These are phyloP conservation scores for Lanistes nyassanus DNA, from an alignment of 1,140 invertebrate genomes.

Conservation along the genomic window DNA sequence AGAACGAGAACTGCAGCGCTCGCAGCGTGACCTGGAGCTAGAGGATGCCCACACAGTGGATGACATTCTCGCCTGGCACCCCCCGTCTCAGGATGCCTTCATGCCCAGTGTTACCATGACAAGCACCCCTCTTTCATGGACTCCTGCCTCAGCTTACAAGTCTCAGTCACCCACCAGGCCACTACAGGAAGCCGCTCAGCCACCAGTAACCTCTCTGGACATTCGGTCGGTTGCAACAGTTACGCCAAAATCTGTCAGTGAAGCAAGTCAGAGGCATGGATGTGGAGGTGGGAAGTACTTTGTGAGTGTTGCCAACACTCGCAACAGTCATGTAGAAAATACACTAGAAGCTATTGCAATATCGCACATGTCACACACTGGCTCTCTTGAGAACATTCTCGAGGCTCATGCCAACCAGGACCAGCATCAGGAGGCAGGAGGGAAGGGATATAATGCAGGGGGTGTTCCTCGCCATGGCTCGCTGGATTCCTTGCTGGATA, in stretches of 20 bases:
- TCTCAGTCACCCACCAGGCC: too few species aligned
- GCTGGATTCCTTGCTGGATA: slow-evolving; percentile 75
- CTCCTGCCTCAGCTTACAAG: slow-evolving; percentile 17
- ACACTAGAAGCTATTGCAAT: slow-evolving; percentile 22
- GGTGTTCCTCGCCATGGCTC: slow-evolving; percentile 67
- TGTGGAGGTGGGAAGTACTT: slow-evolving; percentile 52
- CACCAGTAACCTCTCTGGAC: too few species aligned
- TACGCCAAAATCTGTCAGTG: too few species aligned
- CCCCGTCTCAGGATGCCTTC: too few species aligned
- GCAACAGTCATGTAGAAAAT: slow-evolving; percentile 25
- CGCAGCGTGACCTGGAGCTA: slow-evolving; percentile 75
- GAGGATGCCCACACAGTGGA: slow-evolving; percentile 69
- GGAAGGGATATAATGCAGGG: slow-evolving; percentile 22
- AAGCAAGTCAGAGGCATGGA: neutral
- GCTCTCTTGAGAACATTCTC: slow-evolving; percentile 47
- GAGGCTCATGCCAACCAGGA: slow-evolving; percentile 25
- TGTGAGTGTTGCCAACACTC: slow-evolving; percentile 45
- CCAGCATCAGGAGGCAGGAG: slow-evolving; percentile 14
- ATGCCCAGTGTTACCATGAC: too few species aligned
- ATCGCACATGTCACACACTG: slow-evolving; percentile 32
- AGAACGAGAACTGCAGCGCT: slow-evolving; percentile 73
- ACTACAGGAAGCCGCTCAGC: too few species aligned
- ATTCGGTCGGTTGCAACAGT: too few species aligned
- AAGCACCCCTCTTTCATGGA: slow-evolving; percentile 28
- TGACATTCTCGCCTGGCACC: slow-evolving; percentile 49